A percentile compares a stretch with the other conserved stretches of the same genome.
These are phyloP conservation scores for Hemibates koningsi DNA, from an alignment of 2,113 vertebrate species.

Conservation along the genomic window DNA sequence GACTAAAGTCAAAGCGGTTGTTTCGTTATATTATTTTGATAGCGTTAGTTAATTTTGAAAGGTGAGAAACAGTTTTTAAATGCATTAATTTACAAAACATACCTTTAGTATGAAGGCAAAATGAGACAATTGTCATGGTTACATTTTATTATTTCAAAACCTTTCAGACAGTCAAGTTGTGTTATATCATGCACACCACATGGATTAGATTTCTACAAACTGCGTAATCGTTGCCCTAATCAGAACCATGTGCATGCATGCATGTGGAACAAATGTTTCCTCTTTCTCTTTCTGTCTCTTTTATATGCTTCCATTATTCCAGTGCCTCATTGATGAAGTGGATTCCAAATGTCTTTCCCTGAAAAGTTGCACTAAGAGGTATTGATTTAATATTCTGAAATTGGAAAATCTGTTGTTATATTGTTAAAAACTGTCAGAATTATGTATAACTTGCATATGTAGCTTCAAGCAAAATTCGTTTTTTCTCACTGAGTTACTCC, in stretches of 20 bases:
- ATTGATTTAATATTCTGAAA: not conserved
- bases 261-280: not conserved
- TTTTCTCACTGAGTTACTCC: not conserved
- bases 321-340: not conserved
- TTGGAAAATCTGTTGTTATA: not conserved
- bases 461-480: not conserved
- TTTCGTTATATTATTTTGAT: not conserved
- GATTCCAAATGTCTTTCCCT: not conserved
- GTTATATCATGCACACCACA: not conserved
- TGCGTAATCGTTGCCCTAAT: fast-evolving
- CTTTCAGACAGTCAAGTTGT: not conserved
- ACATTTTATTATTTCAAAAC: not conserved
- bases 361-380: not conserved
- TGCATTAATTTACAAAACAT: not conserved
- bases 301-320: constrained; percentile 13
- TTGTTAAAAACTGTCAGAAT: not conserved
- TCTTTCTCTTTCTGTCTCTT: not conserved
- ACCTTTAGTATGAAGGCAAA: not conserved
- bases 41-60: not conserved
- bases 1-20: not conserved
- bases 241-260: not conserved
- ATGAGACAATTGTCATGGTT: not conserved
- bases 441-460: not conserved
- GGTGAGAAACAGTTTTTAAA: not conserved
- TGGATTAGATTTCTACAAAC: not conserved